Percentiles rank a stretch among this genome's conserved stretches.
Evolutionary conservation across 2,113 vertebrate genomes (phyloP).

Genomic region (Morone saxatilis): DNA sequence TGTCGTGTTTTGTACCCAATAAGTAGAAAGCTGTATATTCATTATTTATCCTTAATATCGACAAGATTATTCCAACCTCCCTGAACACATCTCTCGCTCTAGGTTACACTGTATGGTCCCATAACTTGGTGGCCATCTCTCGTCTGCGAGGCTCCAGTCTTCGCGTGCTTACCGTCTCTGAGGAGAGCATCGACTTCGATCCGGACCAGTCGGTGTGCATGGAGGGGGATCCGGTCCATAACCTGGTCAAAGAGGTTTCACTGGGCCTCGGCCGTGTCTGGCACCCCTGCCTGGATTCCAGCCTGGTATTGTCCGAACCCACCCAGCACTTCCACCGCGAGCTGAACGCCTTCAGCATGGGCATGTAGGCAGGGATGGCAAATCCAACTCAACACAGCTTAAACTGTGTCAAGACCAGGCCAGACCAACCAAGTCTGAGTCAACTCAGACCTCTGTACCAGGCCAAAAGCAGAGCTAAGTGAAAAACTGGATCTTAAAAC

Average conservation of each 20-base stretch:
- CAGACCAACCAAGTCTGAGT: constrained; percentile 40
- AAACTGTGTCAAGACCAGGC: constrained; percentile 65
- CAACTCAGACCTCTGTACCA: constrained; percentile 17
- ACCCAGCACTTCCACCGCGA: constrained; percentile 97
- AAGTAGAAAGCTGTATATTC: neutral
- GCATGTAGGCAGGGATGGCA: constrained; percentile 86
- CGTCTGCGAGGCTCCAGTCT: constrained; percentile 96
- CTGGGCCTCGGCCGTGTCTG: constrained; percentile 93
- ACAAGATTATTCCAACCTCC: neutral
- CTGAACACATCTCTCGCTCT: neutral
- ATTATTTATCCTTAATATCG: neutral
- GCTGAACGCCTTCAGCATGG: constrained; percentile 96
- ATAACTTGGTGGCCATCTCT: constrained; percentile 98
- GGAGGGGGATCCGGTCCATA: constrained; percentile 95
- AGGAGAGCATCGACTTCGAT: constrained; percentile 99
- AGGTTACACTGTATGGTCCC: constrained; percentile 98
- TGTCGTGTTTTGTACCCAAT: neutral
- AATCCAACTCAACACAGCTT: constrained; percentile 32
- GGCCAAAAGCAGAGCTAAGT: constrained; percentile 14
- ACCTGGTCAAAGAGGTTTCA: constrained; percentile 98
- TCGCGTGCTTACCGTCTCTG: constrained; percentile 93
- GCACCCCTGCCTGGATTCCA: constrained; percentile 94
- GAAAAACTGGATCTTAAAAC: constrained; percentile 32
- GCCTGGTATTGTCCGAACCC: constrained; percentile 94
- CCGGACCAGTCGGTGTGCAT: constrained; percentile 92